Evolutionary conservation across 2,113 vertebrate genomes (phyloP).

Genomic region (Anarrhichthys ocellatus): DNA sequence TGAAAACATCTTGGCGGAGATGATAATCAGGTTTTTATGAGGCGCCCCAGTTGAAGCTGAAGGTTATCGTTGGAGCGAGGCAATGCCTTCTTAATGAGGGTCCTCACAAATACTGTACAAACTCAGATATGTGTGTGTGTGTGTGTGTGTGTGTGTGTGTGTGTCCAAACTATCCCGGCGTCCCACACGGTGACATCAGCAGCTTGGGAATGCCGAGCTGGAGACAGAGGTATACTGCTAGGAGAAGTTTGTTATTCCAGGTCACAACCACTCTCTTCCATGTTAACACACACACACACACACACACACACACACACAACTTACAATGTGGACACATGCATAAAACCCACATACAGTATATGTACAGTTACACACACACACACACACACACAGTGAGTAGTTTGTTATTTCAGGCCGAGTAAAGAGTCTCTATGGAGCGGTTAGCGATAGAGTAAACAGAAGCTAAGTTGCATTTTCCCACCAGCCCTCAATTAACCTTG

Average conservation of each 20-base stretch:
- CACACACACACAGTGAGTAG: conserved; percentile 36
- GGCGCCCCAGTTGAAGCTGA: not conserved
- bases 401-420: conserved; percentile 69
- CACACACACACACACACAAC: conserved; percentile 41
- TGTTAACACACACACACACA: conserved; percentile 35
- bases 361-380: not conserved
- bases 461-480: conserved; percentile 76
- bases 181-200: conserved; percentile 75
- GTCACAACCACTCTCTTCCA: conserved; percentile 43
- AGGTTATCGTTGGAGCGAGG: not conserved
- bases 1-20: not conserved
- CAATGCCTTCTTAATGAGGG: not conserved
- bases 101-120: conserved; percentile 11
- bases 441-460: conserved; percentile 75
- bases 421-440: conserved; percentile 73
- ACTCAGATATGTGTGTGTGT: not conserved
- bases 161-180: conserved; percentile 28
- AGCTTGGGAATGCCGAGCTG: conserved; percentile 72
- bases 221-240: conserved; percentile 49
- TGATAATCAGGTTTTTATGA: not conserved
- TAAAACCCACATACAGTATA: not conserved
- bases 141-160: conserved; percentile 16
- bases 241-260: conserved; percentile 79
- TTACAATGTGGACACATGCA: not conserved
- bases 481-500: conserved; percentile 71